phyloP scores from a whole-genome alignment of 2,797 vertebrate genomes.

The Oreonectes daqikongensis region DNA sequence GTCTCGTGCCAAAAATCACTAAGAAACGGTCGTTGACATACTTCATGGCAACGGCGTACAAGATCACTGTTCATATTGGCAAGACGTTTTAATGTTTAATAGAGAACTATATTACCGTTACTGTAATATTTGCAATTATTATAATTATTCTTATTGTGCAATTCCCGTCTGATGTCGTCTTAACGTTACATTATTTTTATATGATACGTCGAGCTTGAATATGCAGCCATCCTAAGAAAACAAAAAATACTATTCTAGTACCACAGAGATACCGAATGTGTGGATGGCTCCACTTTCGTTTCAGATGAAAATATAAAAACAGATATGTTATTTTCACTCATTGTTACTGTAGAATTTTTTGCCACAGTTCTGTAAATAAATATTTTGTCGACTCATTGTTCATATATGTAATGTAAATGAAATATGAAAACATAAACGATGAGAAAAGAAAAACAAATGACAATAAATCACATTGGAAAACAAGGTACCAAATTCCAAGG shows the following conservation, averaged over 20 bases:
- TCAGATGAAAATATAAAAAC: conserved; percentile 86
- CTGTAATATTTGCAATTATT: conserved; percentile 73
- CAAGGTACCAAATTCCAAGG: conserved; percentile 85
- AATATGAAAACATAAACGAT: conserved; percentile 35
- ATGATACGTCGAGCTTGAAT: conserved; percentile 85
- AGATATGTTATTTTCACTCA: conserved; percentile 92
- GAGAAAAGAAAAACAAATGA: conserved; percentile 14
- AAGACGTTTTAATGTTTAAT: conserved; percentile 95
- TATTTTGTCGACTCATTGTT: conserved; percentile 98
- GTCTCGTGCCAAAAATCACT: conserved; percentile 60
- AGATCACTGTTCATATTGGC: conserved; percentile 89
- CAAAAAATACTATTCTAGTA: conserved; percentile 53
- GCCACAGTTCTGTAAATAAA: conserved; percentile 89
- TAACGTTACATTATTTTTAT: conserved; percentile 97
- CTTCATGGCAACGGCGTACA: conserved; percentile 83
- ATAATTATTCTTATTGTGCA: conserved; percentile 91
- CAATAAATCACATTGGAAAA: conserved; percentile 75
- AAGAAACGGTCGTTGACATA: conserved; percentile 61
- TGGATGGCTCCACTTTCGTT: conserved; percentile 80
- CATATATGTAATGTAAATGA: conserved; percentile 88
- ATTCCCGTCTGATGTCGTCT: conserved; percentile 90
- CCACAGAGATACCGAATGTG: conserved; percentile 78
- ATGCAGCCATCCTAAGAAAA: conserved; percentile 78
- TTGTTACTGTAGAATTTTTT: conserved; percentile 87
- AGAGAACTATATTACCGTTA: conserved; percentile 94